A percentile compares a stretch with the other conserved stretches of the same genome.
These are phyloP conservation scores for Dioctria linearis DNA, from an alignment of 2,888 invertebrate genomes.

Conservation along the genomic window DNA sequence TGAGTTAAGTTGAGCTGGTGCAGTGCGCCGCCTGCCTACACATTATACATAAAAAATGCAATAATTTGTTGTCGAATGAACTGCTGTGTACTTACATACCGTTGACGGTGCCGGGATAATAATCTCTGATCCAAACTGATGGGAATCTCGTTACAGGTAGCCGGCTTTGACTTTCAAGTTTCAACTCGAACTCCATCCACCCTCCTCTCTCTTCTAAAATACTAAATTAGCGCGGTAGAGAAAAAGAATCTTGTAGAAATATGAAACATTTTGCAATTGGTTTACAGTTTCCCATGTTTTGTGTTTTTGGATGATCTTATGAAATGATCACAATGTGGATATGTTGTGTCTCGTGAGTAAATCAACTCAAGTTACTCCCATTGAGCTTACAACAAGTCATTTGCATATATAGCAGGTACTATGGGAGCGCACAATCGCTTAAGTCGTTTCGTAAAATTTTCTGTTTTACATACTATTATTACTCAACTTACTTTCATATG, in stretches of 20 bases:
- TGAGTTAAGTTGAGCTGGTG: background rate
- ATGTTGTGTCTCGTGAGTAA: background rate
- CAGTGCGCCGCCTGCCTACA: background rate
- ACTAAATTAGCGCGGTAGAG: background rate
- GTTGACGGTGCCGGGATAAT: background rate
- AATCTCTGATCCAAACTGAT: background rate
- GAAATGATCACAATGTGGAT: slow-evolving; percentile 4
- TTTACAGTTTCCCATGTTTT: slow-evolving; percentile 16
- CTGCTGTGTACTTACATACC: no score
- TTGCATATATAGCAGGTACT: slow-evolving; percentile 1
- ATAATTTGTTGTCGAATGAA: background rate
- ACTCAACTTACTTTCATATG: no score
- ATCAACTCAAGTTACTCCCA: background rate
- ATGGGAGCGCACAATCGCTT: background rate
- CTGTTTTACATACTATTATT: no score
- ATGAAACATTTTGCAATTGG: slow-evolving; percentile 15
- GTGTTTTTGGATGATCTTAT: background rate
- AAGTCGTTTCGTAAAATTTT: background rate
- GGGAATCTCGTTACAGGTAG: slow-evolving; percentile 13
- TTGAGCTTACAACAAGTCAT: background rate
- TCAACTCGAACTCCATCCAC: no score
- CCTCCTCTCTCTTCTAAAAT: background rate
- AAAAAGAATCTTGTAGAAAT: background rate
- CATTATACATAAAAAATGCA: no score
- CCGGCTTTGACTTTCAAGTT: background rate